Base-by-base conservation (phyloP, 2,113 vertebrate species). In the Plestiodon gilberti region DNA sequence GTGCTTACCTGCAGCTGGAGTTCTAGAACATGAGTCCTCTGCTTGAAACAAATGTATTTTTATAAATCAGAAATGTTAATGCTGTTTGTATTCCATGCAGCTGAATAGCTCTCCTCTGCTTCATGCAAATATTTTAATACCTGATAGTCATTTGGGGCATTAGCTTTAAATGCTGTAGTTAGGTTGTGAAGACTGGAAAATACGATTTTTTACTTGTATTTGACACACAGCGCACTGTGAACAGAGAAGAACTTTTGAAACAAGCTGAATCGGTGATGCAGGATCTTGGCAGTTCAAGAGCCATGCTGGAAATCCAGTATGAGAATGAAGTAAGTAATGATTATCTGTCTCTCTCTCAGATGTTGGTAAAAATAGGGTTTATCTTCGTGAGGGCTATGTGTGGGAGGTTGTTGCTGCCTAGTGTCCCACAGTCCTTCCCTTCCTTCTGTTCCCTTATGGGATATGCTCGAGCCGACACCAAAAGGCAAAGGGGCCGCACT, bases 231-330 rank as follows among this genome's bases (percentile, higher is more conserved):
- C 98, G 99, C 92, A 99, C 99, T 94, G 99, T 99, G 98, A 99
- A 99, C 94, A 97, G 99, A 40, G 99, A 99, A 79, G 99, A 99
- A 95, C 97, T 99, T 89, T 95, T 99, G 73, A 99, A 99, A 95
- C 99, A 99, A 96, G 99, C 99, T 0, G 99, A 99, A 96, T 99
- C 98, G 86, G 99, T 99, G 91, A 99, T 99, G 99, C 99, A 99
- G 94, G 99, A 99, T 92, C 97, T 99, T 1, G 99, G 99, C 89
- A 99, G 99, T 93, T 99, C 99, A 82, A 97, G 99, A 95, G 99
- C 99, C 85, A 99, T 99, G 99, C 96, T 99, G 95, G 99, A 99
- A 96, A 99, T 99, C 91, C 99, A 99, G 94, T 99, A 99, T 94
- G 99, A 99, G 94, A 99, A 99, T 73, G 99, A 99, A 98, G 99